These are phyloP conservation scores for Liposcelis brunnea DNA, from an alignment of 2,888 invertebrate genomes.

Conservation along the genomic window DNA sequence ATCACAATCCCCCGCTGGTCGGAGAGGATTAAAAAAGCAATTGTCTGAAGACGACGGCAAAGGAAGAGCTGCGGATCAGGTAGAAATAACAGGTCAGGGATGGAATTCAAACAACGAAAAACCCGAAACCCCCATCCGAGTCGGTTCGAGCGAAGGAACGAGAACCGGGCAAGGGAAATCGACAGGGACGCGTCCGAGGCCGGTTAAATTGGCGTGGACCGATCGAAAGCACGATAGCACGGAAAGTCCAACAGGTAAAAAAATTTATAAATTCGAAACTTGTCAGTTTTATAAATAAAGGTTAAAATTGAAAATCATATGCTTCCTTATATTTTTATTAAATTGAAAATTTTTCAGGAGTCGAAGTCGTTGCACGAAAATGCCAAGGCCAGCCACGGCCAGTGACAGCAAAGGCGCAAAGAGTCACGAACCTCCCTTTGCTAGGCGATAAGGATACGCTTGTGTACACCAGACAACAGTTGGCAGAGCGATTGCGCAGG, in stretches of 20 bases:
- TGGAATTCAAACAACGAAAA: too few relatives aligned
- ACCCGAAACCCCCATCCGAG: too few relatives aligned
- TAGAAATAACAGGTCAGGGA: too few relatives aligned
- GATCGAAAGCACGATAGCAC: constrained; percentile 3
- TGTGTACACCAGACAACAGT: constrained; percentile 27
- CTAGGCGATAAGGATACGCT: constrained; percentile 12
- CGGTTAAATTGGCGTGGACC: constrained; percentile 14
- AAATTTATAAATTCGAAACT: too few relatives aligned
- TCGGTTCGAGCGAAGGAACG: too few relatives aligned
- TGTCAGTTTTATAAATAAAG: too few relatives aligned
- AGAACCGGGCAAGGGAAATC: too few relatives aligned
- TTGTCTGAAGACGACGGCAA: neutral
- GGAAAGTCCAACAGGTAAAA: neutral
- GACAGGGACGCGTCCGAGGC: constrained; percentile 8
- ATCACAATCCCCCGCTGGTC: neutral
- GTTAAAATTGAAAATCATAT: too few relatives aligned
- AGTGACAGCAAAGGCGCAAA: constrained; percentile 10
- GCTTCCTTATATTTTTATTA: too few relatives aligned
- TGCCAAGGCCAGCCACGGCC: constrained; percentile 13
- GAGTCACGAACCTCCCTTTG: constrained; percentile 13
- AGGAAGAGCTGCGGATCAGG: too few relatives aligned
- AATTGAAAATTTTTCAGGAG: constrained; percentile 4
- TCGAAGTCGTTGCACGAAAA: constrained; percentile 12
- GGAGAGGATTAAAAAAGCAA: neutral
- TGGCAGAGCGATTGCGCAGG: constrained; percentile 30